Conservation (phyloP, 2,113 vertebrate genomes). For the Egretta garzetta region DNA sequence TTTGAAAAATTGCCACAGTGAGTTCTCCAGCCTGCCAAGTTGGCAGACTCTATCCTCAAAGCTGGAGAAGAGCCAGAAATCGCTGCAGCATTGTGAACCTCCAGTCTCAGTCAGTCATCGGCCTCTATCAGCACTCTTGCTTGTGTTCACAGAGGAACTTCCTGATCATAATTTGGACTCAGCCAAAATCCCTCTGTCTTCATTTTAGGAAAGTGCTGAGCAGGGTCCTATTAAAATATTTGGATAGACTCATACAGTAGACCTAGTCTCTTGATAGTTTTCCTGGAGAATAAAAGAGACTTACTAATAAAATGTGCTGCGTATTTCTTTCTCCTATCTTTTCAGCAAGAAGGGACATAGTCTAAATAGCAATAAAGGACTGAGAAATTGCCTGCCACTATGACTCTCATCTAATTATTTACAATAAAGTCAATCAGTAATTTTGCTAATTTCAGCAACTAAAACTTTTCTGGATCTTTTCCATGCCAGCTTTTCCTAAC, state of each 20-base stretch:
- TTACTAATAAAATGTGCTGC: background rate
- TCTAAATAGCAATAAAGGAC: conserved; percentile 3
- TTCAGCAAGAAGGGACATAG: background rate
- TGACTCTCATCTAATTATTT: conserved; percentile 20
- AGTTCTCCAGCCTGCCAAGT: conserved; percentile 75
- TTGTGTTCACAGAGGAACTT: conserved; percentile 42
- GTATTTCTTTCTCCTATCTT: background rate
- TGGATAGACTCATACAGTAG: conserved; percentile 6
- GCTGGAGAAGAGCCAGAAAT: conserved; percentile 74
- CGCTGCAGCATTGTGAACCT: conserved; percentile 62
- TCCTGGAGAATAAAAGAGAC: background rate
- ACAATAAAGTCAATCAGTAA: background rate
- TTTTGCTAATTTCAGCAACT: conserved; percentile 49
- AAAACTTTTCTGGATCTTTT: conserved; percentile 8
- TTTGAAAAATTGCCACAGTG: conserved; percentile 79
- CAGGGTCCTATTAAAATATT: conserved; percentile 37
- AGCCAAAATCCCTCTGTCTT: conserved; percentile 42
- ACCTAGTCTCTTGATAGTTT: conserved; percentile 25
- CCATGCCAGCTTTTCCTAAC: conserved; percentile 13
- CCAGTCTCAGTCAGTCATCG: conserved; percentile 70
- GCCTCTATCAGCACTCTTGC: conserved; percentile 60
- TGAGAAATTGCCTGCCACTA: background rate
- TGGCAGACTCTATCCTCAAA: conserved; percentile 69
- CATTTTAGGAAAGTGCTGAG: conserved; percentile 54
- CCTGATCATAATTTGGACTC: conserved; percentile 52